phyloP scores from a whole-genome alignment of 2,797 vertebrate genomes.

The Paedocypris micromegethes region DNA sequence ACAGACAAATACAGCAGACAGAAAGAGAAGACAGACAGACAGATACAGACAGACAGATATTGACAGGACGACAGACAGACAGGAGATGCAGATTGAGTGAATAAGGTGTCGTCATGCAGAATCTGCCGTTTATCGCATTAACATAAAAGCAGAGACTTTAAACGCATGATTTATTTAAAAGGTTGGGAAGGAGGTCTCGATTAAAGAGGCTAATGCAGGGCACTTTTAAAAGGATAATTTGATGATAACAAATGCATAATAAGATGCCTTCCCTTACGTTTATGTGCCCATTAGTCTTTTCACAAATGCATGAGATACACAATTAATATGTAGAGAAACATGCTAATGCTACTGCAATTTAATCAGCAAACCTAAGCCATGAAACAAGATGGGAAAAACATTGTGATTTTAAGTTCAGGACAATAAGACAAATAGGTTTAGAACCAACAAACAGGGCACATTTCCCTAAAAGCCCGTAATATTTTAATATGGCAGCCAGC shows the following conservation, averaged over 20 bases:
- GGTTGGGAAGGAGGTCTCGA: neutral
- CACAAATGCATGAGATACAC: neutral
- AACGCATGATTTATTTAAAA: neutral
- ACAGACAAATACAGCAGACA: too few species aligned
- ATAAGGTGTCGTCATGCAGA: too few species aligned
- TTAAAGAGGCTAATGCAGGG: neutral
- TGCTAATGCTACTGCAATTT: neutral
- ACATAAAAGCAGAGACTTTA: neutral
- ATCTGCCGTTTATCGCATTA: neutral
- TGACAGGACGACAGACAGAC: too few species aligned
- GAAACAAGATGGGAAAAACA: too few species aligned
- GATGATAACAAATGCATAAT: neutral
- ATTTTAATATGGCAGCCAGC: neutral
- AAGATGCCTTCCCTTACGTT: neutral
- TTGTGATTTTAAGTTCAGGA: too few species aligned
- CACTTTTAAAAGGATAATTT: neutral
- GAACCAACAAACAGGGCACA: too few species aligned
- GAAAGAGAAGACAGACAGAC: too few species aligned
- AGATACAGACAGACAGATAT: too few species aligned
- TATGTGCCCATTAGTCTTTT: neutral
- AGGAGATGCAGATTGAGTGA: too few species aligned
- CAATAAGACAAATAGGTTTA: too few species aligned
- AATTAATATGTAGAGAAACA: neutral
- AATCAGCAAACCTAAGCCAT: neutral
- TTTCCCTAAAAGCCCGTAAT: too few species aligned